A percentile compares a stretch with the other conserved stretches of the same genome.
These are phyloP conservation scores for Uria lomvia DNA, from an alignment of 2,113 vertebrate genomes.

Conservation along the genomic window DNA sequence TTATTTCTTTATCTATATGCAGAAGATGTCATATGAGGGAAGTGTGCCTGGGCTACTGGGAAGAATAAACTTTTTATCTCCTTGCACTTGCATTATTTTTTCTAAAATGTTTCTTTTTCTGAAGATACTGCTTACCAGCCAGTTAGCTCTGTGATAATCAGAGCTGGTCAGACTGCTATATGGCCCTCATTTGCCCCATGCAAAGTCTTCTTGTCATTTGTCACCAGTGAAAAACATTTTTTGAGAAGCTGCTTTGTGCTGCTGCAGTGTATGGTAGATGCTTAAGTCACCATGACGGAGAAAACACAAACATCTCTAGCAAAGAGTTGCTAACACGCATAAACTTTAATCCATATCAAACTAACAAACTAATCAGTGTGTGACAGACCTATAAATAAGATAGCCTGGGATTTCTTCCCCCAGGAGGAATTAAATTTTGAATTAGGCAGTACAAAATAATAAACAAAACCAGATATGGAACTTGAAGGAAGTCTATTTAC, in stretches of 20 bases:
- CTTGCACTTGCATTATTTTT: neutral
- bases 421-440: neutral
- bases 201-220: neutral
- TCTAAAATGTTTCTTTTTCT: neutral
- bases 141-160: neutral
- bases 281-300: neutral
- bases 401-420: fast-evolving
- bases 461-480: neutral
- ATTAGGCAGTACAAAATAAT: neutral
- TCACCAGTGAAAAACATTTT: neutral
- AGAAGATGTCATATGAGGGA: neutral
- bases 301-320: neutral
- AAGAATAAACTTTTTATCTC: neutral
- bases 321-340: neutral
- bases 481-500: neutral
- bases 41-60: neutral
- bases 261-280: neutral
- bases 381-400: neutral
- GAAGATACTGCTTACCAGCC: neutral
- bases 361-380: neutral
- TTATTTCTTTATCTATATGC: neutral
- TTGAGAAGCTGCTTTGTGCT: neutral
- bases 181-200: neutral
- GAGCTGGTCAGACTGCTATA: neutral
- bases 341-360: neutral